Evolutionary conservation across 2,113 vertebrate species (phyloP).

Genomic region (Turdus rufiventris): DNA sequence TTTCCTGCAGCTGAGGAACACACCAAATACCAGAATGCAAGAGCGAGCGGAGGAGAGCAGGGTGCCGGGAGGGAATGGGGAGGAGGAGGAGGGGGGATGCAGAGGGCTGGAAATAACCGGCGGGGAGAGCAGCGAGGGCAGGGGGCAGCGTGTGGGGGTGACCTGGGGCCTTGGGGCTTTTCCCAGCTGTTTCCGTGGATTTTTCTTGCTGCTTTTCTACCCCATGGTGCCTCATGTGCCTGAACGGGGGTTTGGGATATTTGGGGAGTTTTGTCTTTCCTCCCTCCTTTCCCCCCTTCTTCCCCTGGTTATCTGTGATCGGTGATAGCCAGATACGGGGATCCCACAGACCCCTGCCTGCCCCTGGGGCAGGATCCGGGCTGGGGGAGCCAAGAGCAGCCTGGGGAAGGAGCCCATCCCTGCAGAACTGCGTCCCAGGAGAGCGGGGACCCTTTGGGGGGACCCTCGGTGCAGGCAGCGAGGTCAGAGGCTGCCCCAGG

Average conservation of each 20-base stretch:
- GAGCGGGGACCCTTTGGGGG: neutral
- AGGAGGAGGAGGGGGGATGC: neutral
- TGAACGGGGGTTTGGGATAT: neutral
- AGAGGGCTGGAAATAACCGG: neutral
- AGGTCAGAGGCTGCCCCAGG: neutral
- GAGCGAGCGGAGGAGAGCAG: constrained; percentile 51
- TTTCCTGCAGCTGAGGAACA: constrained; percentile 92
- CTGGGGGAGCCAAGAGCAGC: neutral
- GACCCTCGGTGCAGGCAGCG: neutral
- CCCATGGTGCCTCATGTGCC: neutral
- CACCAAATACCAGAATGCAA: constrained; percentile 67
- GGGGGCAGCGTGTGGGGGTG: neutral
- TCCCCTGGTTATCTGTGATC: neutral
- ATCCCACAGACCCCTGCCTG: neutral
- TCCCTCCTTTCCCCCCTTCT: neutral
- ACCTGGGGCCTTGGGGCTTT: neutral
- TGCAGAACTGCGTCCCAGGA: neutral
- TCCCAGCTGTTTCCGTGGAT: neutral
- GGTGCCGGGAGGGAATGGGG: constrained; percentile 1
- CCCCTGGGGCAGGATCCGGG: neutral
- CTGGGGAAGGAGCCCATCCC: neutral
- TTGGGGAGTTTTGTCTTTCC: neutral
- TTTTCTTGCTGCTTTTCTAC: neutral
- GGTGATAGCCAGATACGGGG: neutral
- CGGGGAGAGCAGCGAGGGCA: neutral